phyloP scores from a whole-genome alignment of 2,113 vertebrate genomes.

The Anser cygnoides region DNA sequence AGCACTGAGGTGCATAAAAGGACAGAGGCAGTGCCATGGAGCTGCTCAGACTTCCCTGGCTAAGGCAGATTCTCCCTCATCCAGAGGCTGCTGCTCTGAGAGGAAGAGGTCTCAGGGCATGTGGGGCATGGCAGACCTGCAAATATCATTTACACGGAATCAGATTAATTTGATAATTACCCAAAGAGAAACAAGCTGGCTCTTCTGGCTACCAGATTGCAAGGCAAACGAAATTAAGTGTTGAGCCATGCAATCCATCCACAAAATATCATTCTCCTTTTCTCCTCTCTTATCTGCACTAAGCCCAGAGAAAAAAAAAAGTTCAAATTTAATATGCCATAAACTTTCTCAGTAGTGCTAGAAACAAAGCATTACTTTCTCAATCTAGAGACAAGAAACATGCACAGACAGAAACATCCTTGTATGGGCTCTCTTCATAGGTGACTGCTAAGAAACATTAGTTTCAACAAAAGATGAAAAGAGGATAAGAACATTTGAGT shows the following conservation, averaged over 20 bases:
- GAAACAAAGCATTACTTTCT: not conserved
- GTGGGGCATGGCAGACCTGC: not conserved
- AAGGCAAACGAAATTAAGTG: not conserved
- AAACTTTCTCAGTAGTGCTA: not conserved
- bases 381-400: not conserved
- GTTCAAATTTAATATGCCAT: not conserved
- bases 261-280: not conserved
- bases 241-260: not conserved
- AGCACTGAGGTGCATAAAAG: not conserved
- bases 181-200: not conserved
- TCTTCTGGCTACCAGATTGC: not conserved
- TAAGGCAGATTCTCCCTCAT: not conserved
- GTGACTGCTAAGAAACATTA: not conserved
- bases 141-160: not conserved
- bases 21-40: not conserved
- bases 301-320: not conserved
- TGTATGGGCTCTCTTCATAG: not conserved
- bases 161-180: constrained; percentile 27
- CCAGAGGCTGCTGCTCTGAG: not conserved
- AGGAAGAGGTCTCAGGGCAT: not conserved
- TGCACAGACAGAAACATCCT: not conserved
- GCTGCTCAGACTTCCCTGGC: not conserved
- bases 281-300: not conserved
- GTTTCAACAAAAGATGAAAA: not conserved
- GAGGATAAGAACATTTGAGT: not conserved